Percentiles rank a stretch among this genome's conserved stretches.
These are phyloP conservation scores for Mus musculus DNA, from an alignment of 2,113 vertebrate species.

Conservation along the genomic window DNA sequence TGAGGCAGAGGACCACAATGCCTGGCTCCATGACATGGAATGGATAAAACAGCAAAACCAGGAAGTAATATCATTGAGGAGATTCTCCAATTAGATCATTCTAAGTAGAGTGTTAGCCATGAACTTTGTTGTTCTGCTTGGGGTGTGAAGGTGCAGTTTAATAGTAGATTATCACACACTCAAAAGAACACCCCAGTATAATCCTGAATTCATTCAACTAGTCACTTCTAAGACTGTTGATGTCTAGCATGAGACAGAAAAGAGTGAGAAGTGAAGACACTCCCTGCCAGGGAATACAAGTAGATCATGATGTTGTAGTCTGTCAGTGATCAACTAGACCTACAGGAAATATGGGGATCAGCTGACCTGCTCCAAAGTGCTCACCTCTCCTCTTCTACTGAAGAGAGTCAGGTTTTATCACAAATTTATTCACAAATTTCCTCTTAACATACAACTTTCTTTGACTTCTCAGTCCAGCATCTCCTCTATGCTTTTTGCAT, in stretches of 20 bases:
- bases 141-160: not conserved
- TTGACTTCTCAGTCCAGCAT: not conserved
- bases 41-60: not conserved
- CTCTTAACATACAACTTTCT: not conserved
- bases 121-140: not conserved
- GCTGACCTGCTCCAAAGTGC: not conserved
- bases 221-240: not conserved
- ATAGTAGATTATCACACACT: not conserved
- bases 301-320: fast-evolving
- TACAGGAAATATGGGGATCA: no score
- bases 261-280: not conserved
- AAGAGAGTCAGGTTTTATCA: no score
- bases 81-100: not conserved
- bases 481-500: not conserved
- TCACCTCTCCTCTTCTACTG: not conserved
- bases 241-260: not conserved
- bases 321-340: not conserved
- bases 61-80: not conserved
- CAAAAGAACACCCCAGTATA: not conserved
- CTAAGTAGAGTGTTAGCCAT: not conserved
- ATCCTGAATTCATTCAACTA: not conserved
- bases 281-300: no score
- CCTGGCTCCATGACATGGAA: not conserved
- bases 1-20: not conserved
- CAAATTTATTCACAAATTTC: no score